Evolutionary conservation across 1,140 invertebrate genomes (phyloP).

Genomic region (Diachasmimorpha longicaudata): DNA sequence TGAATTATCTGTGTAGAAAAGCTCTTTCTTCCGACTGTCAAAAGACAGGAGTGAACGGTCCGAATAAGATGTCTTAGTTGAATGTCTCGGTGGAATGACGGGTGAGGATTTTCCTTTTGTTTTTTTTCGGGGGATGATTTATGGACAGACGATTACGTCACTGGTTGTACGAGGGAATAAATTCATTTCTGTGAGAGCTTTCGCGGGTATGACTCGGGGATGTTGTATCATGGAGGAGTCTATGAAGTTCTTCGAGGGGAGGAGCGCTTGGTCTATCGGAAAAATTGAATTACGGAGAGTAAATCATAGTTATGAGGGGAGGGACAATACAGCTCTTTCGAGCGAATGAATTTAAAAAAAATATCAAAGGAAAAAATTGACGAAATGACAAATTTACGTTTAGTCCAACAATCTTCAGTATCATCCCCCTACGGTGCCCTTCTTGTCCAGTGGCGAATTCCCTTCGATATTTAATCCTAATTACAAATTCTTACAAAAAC

Average conservation of each 20-base stretch:
- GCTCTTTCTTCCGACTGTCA: too few species aligned
- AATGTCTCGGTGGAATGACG: too few species aligned
- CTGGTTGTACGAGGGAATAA: conserved; percentile 50
- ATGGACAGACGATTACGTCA: conserved; percentile 40
- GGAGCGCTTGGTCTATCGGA: neutral
- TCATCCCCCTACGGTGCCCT: too few species aligned
- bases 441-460: too few species aligned
- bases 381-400: too few species aligned
- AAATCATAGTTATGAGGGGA: neutral
- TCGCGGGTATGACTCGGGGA: conserved; percentile 31
- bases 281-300: neutral
- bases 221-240: neutral
- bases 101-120: conserved; percentile 22
- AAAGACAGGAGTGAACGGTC: neutral
- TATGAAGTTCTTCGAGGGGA: neutral
- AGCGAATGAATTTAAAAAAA: neutral
- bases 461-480: too few species aligned
- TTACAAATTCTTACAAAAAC: too few species aligned
- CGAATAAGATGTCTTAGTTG: neutral
- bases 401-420: too few species aligned
- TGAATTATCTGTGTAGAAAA: neutral
- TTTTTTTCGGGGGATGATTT: conserved; percentile 42
- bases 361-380: neutral
- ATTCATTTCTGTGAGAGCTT: conserved; percentile 55
- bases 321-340: neutral